Base-by-base conservation (phyloP, 2,797 vertebrate genomes). In the Rhabdophis nuchalis region DNA sequence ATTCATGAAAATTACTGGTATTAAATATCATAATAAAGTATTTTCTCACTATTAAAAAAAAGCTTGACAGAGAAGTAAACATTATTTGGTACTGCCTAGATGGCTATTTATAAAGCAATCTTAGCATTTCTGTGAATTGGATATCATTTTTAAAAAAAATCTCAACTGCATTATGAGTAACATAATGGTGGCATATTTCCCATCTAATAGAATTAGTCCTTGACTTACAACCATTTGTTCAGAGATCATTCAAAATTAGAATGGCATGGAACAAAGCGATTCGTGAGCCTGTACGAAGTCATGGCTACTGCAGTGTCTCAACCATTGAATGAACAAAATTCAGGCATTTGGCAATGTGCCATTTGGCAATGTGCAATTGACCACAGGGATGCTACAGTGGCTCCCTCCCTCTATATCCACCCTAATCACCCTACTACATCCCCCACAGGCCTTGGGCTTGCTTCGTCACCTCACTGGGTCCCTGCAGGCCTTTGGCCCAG, bases 11-110 rank as follows among this genome's bases (percentile, higher is more conserved):
- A 92, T 9, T 89, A 92, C 85, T 0, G 0, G 11, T 92, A 88
- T 36, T 87, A 85, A 94, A 92, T 87, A 27, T 54, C 27, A 52
- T 14, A 91, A 95, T 87, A n/a, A 89, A 93, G 52, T 58, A 85
- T 27, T 1, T 58, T 50, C 50, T 89, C n/a, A 23, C 2, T 2
- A 41, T 27, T 9, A 20, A 77, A 29, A 86, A 91, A 89, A 85
- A 93, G 7, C 0, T 1, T 86, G 29, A 8, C 25, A 50, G 0
- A 1, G 0, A 14, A 91, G 90, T 90, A 0, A 1, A 20, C 72
- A 92, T 32, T 0, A 2, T 32, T 89, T 57, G 0, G 56, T 61
- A 46, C 10, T 6, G 10, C 0, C 8, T 72, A 54, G 61, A 10
- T 23, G 92, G 88, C 46, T 25, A n/a, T 91, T 92, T 60, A 27